These are phyloP conservation scores for Oncorhynchus tshawytscha DNA, from an alignment of 2,113 vertebrate genomes.

Conservation along the genomic window DNA sequence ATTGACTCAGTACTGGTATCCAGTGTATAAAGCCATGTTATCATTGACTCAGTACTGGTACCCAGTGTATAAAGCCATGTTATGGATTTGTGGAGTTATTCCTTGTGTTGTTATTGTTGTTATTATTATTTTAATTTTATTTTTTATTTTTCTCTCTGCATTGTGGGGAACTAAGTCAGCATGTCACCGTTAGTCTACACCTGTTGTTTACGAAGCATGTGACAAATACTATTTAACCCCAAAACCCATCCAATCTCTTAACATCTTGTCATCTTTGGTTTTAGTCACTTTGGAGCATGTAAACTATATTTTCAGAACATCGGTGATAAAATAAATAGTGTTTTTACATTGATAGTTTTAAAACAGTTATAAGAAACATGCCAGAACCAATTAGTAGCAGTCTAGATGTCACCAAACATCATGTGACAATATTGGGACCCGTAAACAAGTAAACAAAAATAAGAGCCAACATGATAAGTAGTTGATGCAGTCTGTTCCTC, in stretches of 20 bases:
- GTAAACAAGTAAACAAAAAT: slow-evolving; percentile 76
- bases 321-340: slow-evolving; percentile 66
- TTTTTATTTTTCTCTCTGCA: no score
- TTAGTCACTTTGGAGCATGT: slow-evolving; percentile 66
- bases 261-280: slow-evolving; percentile 77
- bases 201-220: no score
- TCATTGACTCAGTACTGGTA: no score
- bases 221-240: slow-evolving; percentile 10
- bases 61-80: no score
- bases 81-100: no score
- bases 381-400: slow-evolving; percentile 69
- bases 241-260: slow-evolving; percentile 46
- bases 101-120: no score
- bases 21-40: no score
- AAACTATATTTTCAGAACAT: slow-evolving; percentile 61
- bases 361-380: slow-evolving; percentile 67
- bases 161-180: no score
- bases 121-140: no score
- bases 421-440: slow-evolving; percentile 64
- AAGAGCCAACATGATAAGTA: slow-evolving; percentile 71
- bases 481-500: slow-evolving; percentile 60
- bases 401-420: slow-evolving; percentile 58
- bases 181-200: background rate
- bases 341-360: slow-evolving; percentile 73
- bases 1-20: no score